Evolutionary conservation across 2,797 vertebrate species (phyloP).

Genomic region (Micromesistius poutassou): DNA sequence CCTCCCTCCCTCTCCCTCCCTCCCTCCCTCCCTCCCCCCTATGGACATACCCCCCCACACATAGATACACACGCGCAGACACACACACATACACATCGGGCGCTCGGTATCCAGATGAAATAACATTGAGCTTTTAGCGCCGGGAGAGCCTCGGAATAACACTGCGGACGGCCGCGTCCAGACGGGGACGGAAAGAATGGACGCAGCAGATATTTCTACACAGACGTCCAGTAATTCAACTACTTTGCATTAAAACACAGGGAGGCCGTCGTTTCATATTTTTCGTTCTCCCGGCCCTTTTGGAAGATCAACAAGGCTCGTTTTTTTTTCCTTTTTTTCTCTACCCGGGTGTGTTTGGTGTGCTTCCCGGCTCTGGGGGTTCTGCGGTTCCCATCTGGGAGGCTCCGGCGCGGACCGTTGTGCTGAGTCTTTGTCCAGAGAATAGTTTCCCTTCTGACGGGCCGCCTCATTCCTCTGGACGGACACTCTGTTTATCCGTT

Average conservation of each 20-base stretch:
- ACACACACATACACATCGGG: slow-evolving; percentile 28
- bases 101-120: slow-evolving; percentile 63
- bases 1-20: slow-evolving; percentile 1
- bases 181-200: slow-evolving; percentile 36
- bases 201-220: slow-evolving; percentile 51
- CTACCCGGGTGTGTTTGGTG: slow-evolving; percentile 44
- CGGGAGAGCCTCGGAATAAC: neutral
- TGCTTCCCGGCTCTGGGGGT: slow-evolving; percentile 35
- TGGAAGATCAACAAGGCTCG: slow-evolving; percentile 45
- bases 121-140: slow-evolving; percentile 37
- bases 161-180: neutral
- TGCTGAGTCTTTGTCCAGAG: slow-evolving; percentile 26
- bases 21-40: neutral
- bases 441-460: neutral
- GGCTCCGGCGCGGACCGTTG: slow-evolving; percentile 29
- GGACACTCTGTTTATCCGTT: neutral
- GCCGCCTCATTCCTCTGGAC: neutral
- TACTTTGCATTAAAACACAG: slow-evolving; percentile 47
- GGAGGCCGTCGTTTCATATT: slow-evolving; percentile 19
- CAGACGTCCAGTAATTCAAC: slow-evolving; percentile 51
- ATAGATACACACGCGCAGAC: slow-evolving; percentile 20
- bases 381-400: slow-evolving; percentile 51
- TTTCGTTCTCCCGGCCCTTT: slow-evolving; percentile 12
- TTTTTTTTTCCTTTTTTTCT: slow-evolving; percentile 24
- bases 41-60: slow-evolving; percentile 6